Evolutionary conservation across 2,797 vertebrate species (phyloP), one percentile per base, ranked within the genome.

Genomic region (Tenualosa ilisha): DNA sequence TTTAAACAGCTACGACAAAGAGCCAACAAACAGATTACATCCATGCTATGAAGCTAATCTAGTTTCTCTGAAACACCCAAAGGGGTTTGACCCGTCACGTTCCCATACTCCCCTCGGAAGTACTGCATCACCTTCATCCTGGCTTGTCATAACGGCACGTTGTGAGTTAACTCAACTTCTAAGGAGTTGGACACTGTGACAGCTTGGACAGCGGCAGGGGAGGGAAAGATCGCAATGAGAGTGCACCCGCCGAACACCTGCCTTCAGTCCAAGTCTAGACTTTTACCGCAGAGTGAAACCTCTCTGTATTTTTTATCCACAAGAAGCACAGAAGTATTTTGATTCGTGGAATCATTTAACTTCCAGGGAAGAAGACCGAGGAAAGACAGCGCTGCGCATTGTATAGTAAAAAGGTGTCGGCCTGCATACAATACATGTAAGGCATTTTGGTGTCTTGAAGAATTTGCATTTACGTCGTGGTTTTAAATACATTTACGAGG

Each of bases 141-240:
- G 24, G 4, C 24, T 68, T 26, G 26, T 68, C 63, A 68, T 5
- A 5, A 26, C 63, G 63, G 63, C 63, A 68, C 63, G 26, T 68
- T 68, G 63, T 68, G 63, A 68, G 63, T 68, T 68, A 68, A 68
- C 63, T 26, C 63, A 68, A 68, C 63, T 68, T 68, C 63, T 68
- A 31, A 26, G 24, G 63, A 68, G 63, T 68, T 68, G n/a, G 63
- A 68, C 12, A 20, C 15, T 68, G 63, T 68, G 63, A 68, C 63
- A 68, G 63, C 63, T 68, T 68, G 63, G 63, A 68, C 63, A 68
- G 63, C 63, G 63, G 63, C 13, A 68, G 63, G 63, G 63, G 63
- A 68, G 63, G 63, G 24, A 68, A 68, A 31, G 63, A 26, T 68
- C 26, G 63, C 24, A 68, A 68, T 26, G 12, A 68, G 63, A 68